phyloP scores from a whole-genome alignment of 1,140 invertebrate species.

The Ostrea denselamellosa region DNA sequence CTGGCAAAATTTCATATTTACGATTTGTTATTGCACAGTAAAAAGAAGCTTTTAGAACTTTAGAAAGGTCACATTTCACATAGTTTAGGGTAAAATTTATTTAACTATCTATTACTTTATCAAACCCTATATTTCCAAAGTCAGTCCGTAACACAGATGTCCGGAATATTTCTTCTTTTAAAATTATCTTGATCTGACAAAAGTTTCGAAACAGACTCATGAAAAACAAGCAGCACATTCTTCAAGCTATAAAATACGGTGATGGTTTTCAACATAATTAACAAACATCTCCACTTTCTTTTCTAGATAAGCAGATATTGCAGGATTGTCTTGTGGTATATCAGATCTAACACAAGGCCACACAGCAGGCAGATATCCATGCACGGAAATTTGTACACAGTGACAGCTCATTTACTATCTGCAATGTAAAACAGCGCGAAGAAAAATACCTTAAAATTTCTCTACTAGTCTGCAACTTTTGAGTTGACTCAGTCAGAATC shows the following conservation, averaged over 20 bases:
- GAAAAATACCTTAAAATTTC: conserved; percentile 16
- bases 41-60: not conserved
- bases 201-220: not conserved
- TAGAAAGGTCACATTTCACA: too few relatives aligned
- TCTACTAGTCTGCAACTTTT: not conserved
- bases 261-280: not conserved
- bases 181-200: too few relatives aligned
- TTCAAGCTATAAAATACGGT: not conserved
- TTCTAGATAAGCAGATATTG: conserved; percentile 17
- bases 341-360: conserved; percentile 4
- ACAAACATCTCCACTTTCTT: not conserved
- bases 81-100: too few relatives aligned
- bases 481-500: not conserved
- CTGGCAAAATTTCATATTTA: not conserved
- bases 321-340: conserved; percentile 14
- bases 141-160: too few relatives aligned
- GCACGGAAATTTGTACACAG: conserved; percentile 20
- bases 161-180: too few relatives aligned
- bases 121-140: too few relatives aligned
- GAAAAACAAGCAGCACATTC: not conserved
- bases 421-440: conserved; percentile 13
- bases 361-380: not conserved
- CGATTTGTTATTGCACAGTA: not conserved
- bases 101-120: too few relatives aligned
- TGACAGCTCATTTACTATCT: conserved; percentile 24